These are phyloP conservation scores for Palloptera scutellata DNA, from an alignment of 2,888 invertebrate genomes.

Conservation along the genomic window DNA sequence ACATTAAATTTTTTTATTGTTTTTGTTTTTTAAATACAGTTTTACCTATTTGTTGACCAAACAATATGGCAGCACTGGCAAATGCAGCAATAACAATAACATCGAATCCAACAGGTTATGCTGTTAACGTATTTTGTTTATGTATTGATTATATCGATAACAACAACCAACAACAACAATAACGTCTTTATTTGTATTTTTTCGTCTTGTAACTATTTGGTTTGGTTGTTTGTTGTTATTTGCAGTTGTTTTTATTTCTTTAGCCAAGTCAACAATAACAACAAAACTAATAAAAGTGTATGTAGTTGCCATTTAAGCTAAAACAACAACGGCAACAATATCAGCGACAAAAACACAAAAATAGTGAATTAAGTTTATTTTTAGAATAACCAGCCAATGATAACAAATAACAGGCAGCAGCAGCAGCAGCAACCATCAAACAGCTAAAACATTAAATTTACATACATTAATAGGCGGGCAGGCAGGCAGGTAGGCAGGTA, in stretches of 20 bases:
- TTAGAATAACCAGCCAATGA: constrained; percentile 38
- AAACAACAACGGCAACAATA: constrained; percentile 19
- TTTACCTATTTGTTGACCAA: too few species aligned
- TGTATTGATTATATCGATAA: constrained; percentile 9
- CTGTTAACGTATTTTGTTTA: constrained; percentile 7
- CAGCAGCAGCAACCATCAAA: constrained; percentile 11
- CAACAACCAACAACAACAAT: constrained; percentile 16
- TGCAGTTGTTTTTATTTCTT: not conserved
- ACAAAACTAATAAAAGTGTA: constrained; percentile 4
- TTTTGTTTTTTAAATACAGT: too few species aligned
- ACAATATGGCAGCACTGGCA: too few species aligned
- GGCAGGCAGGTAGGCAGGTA: not conserved
- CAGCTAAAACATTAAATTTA: constrained; percentile 14
- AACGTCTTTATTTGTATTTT: not conserved
- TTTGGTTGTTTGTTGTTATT: not conserved
- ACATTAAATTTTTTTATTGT: too few species aligned
- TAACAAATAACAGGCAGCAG: constrained; percentile 8
- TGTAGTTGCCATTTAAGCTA: constrained; percentile 10
- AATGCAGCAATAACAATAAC: constrained; percentile 16
- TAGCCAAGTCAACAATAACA: not conserved
- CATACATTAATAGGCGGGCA: constrained; percentile 2
- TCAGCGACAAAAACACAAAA: constrained; percentile 24
- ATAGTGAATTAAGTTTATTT: constrained; percentile 49
- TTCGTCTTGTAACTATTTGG: not conserved
- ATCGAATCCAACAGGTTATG: not conserved